Percentiles rank a stretch among this genome's conserved stretches.
Evolutionary conservation across 2,113 vertebrate genomes (phyloP).

Genomic region (Ophiodon elongatus): DNA sequence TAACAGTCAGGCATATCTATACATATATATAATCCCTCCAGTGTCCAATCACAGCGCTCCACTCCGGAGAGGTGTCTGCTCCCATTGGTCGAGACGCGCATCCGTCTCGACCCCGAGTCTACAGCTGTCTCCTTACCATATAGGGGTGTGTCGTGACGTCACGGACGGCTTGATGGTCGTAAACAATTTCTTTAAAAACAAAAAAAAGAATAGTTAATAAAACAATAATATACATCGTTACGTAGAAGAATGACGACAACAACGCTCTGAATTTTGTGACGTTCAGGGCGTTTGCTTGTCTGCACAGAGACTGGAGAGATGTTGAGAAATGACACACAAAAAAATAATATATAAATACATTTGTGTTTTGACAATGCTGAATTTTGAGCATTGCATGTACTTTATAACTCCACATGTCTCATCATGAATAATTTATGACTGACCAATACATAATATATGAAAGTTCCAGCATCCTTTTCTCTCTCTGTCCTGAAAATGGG

Average conservation of each 20-base stretch:
- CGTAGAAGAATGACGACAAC: background rate
- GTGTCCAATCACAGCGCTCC: slow-evolving; percentile 75
- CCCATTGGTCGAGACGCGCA: slow-evolving; percentile 69
- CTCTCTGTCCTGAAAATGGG: slow-evolving; percentile 44
- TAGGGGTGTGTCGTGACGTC: slow-evolving; percentile 88
- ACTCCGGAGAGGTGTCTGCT: slow-evolving; percentile 3
- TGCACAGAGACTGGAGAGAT: background rate
- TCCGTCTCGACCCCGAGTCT: slow-evolving; percentile 55
- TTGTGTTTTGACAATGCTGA: slow-evolving; percentile 6
- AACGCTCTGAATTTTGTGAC: background rate
- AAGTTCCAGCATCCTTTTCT: slow-evolving; percentile 52
- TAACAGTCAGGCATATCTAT: slow-evolving; percentile 78
- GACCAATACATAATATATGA: slow-evolving; percentile 75
- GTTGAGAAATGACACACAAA: background rate
- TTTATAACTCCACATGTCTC: slow-evolving; percentile 34
- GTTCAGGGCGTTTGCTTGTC: background rate
- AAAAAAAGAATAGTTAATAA: background rate
- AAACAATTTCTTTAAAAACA: slow-evolving; percentile 60
- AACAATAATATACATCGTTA: background rate
- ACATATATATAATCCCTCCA: slow-evolving; percentile 66
- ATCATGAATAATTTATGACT: slow-evolving; percentile 59
- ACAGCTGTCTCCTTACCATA: slow-evolving; percentile 74
- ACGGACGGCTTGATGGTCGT: slow-evolving; percentile 47
- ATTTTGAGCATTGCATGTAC: slow-evolving; percentile 8
- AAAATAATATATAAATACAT: background rate